Evolutionary conservation across 2,797 vertebrate genomes (phyloP).

Genomic region (Lepidocolaptes lacrymiger): DNA sequence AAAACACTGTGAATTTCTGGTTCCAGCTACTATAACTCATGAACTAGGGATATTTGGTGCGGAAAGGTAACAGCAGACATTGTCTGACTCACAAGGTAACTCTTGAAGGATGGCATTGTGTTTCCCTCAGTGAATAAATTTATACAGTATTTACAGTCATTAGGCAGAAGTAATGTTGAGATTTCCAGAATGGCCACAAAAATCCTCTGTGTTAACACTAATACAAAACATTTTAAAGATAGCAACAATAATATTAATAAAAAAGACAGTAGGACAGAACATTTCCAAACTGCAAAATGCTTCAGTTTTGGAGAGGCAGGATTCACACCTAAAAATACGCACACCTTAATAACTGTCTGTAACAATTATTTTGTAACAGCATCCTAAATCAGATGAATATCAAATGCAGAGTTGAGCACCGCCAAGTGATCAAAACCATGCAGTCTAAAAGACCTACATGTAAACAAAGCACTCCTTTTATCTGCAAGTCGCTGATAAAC

Average conservation of each 20-base stretch:
- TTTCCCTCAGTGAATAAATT: neutral
- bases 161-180: neutral
- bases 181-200: neutral
- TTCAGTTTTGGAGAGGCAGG: neutral
- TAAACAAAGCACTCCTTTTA: constrained; percentile 38
- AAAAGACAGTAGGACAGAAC: neutral
- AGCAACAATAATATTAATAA: neutral
- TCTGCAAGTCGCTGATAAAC: constrained; percentile 12
- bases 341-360: neutral
- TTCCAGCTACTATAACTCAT: neutral
- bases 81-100: neutral
- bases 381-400: neutral
- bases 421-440: neutral
- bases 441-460: neutral
- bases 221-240: neutral
- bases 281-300: neutral
- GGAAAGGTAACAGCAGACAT: neutral
- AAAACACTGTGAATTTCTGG: neutral
- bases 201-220: neutral
- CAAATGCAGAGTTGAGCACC: neutral
- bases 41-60: neutral
- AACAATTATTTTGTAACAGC: neutral
- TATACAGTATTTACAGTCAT: neutral
- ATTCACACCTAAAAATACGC: neutral
- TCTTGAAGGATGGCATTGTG: neutral